These are phyloP conservation scores for Plemyria rubiginata DNA, from an alignment of 2,888 invertebrate genomes.

Conservation along the genomic window DNA sequence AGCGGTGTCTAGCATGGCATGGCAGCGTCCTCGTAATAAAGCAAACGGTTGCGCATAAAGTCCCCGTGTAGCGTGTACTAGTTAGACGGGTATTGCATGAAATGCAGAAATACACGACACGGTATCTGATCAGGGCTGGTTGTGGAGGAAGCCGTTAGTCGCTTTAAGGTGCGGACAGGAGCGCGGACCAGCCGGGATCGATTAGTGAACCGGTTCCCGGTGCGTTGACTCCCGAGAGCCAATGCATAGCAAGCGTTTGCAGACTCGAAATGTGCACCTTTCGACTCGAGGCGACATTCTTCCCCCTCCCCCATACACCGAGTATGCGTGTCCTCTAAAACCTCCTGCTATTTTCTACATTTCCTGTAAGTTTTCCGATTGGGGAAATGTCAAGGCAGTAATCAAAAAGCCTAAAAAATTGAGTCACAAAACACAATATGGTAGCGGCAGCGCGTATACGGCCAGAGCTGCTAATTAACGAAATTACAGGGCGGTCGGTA, in stretches of 20 bases:
- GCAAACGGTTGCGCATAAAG: constrained; percentile 24
- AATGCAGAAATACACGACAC: constrained; percentile 41
- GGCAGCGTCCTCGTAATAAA: constrained; percentile 19
- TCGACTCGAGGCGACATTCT: constrained; percentile 44
- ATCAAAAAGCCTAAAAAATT: constrained; percentile 34
- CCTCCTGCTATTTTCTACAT: constrained; percentile 27
- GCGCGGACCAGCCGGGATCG: constrained; percentile 74
- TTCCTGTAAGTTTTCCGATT: constrained; percentile 34
- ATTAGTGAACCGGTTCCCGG: constrained; percentile 82
- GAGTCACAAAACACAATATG: constrained; percentile 32
- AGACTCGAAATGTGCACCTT: constrained; percentile 68
- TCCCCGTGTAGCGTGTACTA: constrained; percentile 20
- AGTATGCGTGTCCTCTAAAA: constrained; percentile 18
- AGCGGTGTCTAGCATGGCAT: constrained; percentile 4
- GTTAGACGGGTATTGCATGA: constrained; percentile 31
- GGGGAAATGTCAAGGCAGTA: constrained; percentile 33
- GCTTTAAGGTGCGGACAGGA: constrained; percentile 76
- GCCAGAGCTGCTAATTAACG: constrained; percentile 28
- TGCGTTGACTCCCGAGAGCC: constrained; percentile 78
- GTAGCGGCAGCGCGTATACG: constrained; percentile 13
- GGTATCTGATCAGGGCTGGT: constrained; percentile 56
- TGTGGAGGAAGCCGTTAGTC: constrained; percentile 75
- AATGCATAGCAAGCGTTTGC: constrained; percentile 46
- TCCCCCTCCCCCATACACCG: constrained; percentile 1
- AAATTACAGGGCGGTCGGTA: constrained; percentile 33